Evolutionary conservation across 2,113 vertebrate species (phyloP).

Genomic region (Chaetorhynchus papuensis): DNA sequence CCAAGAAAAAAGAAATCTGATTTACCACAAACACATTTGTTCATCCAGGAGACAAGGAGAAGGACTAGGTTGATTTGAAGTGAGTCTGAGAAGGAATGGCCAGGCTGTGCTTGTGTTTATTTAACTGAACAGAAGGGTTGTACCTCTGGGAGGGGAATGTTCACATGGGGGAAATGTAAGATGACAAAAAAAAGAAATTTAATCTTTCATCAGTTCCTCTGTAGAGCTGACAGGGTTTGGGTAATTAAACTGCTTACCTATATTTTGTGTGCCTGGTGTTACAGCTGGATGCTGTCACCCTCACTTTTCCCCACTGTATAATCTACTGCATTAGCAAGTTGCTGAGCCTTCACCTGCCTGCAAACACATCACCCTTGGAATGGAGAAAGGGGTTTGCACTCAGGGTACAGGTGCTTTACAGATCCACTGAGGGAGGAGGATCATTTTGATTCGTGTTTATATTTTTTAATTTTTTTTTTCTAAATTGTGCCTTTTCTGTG

Average conservation of each 20-base stretch:
- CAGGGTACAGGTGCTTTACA: not conserved
- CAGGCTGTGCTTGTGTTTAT: not conserved
- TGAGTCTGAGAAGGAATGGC: not conserved
- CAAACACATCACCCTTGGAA: not conserved
- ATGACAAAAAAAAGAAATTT: not conserved
- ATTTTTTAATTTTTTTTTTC: not conserved
- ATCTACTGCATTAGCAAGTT: not conserved
- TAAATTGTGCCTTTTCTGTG: not conserved
- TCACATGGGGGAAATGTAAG: not conserved
- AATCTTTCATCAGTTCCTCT: not conserved
- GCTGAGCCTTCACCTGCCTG: not conserved
- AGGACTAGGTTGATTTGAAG: not conserved
- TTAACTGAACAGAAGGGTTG: not conserved
- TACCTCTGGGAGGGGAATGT: not conserved
- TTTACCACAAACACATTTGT: not conserved
- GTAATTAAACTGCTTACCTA: slow-evolving; percentile 24
- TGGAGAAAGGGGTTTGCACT: not conserved
- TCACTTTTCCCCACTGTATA: not conserved
- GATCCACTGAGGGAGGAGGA: not conserved
- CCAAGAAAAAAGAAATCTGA: not conserved
- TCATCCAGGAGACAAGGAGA: not conserved
- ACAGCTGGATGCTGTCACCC: not conserved
- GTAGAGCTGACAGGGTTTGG: not conserved
- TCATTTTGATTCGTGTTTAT: not conserved
- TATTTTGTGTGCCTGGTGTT: not conserved